Conservation (phyloP, 2,888 invertebrate species). For the Campoplex nolae region DNA sequence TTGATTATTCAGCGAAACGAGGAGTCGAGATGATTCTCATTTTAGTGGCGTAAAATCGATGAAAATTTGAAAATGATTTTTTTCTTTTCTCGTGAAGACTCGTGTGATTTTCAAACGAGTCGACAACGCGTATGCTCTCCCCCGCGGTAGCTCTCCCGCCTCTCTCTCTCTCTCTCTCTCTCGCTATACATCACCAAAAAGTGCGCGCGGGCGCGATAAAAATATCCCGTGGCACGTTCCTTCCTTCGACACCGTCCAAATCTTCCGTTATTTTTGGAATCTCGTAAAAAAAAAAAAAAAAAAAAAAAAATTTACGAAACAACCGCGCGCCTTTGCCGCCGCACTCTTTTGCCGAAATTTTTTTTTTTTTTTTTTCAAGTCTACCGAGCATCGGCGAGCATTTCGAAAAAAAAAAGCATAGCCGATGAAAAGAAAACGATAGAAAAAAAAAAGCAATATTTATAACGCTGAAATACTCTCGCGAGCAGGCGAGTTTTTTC, state of each 20-base stretch:
- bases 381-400: neutral
- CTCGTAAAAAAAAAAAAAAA: slow-evolving; percentile 3
- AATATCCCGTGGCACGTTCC: slow-evolving; percentile 52
- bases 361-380: neutral
- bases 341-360: neutral
- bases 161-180: neutral
- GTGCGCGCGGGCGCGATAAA: slow-evolving; percentile 44
- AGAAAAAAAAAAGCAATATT: neutral
- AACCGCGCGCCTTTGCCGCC: slow-evolving; percentile 19
- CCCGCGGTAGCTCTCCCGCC: neutral
- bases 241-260: slow-evolving; percentile 10
- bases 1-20: neutral
- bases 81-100: neutral
- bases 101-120: neutral
- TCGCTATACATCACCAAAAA: slow-evolving; percentile 22
- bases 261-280: slow-evolving; percentile 60
- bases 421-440: neutral
- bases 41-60: too few species aligned
- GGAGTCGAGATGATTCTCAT: too few species aligned
- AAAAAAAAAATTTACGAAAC: slow-evolving; percentile 55
- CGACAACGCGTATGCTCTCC: slow-evolving; percentile 10
- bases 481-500: slow-evolving; percentile 23
- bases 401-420: neutral
- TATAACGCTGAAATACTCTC: slow-evolving; percentile 7
- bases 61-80: too few species aligned